Evolutionary conservation across 1,140 invertebrate genomes (phyloP).

Genomic region (Aphidius ervi): DNA sequence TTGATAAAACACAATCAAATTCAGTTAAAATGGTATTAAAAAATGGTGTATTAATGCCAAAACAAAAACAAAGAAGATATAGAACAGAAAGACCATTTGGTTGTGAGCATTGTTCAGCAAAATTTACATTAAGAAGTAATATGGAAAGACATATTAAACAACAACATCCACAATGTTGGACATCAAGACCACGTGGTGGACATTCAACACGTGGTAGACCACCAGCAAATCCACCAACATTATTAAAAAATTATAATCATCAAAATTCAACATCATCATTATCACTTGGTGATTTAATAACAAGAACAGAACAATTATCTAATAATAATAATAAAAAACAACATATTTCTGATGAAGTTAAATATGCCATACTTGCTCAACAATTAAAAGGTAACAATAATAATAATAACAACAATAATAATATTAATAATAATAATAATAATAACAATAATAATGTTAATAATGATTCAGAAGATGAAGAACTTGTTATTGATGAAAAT

Average conservation of each 20-base stretch:
- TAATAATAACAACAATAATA: slow-evolving; percentile 55
- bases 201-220: slow-evolving; percentile 53
- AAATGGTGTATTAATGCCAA: slow-evolving; percentile 82
- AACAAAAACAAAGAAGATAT: slow-evolving; percentile 85
- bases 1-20: slow-evolving; percentile 47
- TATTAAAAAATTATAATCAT: slow-evolving; percentile 31
- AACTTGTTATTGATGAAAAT: slow-evolving; percentile 67
- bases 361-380: slow-evolving; percentile 72
- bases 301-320: slow-evolving; percentile 25
- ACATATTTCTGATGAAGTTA: slow-evolving; percentile 69
- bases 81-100: slow-evolving; percentile 86
- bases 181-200: slow-evolving; percentile 63
- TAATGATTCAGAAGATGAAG: slow-evolving; percentile 52
- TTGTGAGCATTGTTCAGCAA: slow-evolving; percentile 82
- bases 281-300: slow-evolving; percentile 24
- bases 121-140: slow-evolving; percentile 85
- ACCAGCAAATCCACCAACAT: slow-evolving; percentile 38
- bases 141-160: slow-evolving; percentile 93
- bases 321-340: slow-evolving; percentile 36
- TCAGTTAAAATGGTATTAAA: slow-evolving; percentile 86
- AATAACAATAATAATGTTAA: too few relatives aligned
- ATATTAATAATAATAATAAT: slow-evolving; percentile 32
- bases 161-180: slow-evolving; percentile 86
- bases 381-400: slow-evolving; percentile 62
- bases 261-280: slow-evolving; percentile 16